phyloP scores from a whole-genome alignment of 2,888 invertebrate genomes.

The Limenitis camilla region DNA sequence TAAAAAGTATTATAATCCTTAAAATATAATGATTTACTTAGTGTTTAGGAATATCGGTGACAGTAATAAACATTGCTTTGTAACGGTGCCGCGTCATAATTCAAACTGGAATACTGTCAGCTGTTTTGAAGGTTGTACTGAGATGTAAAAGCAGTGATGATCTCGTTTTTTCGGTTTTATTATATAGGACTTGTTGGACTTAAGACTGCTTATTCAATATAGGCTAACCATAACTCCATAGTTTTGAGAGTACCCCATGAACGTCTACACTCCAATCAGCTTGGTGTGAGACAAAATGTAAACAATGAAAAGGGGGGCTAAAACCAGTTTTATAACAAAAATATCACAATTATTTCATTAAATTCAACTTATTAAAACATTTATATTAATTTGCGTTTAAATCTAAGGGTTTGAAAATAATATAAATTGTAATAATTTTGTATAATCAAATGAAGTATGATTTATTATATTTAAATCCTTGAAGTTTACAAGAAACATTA shows the following conservation, averaged over 20 bases:
- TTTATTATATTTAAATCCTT: too few relatives aligned
- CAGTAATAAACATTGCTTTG: constrained; percentile 26
- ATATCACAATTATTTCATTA: too few relatives aligned
- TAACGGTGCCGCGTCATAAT: constrained; percentile 14
- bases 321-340: too few relatives aligned
- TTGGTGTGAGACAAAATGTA: too few relatives aligned
- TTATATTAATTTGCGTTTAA: too few relatives aligned
- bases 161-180: constrained; percentile 21
- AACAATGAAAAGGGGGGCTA: too few relatives aligned
- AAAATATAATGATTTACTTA: constrained; percentile 41
- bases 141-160: constrained; percentile 19
- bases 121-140: constrained; percentile 19
- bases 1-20: constrained; percentile 57
- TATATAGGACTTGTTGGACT: constrained; percentile 19
- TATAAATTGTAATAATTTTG: too few relatives aligned
- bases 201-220: constrained; percentile 21
- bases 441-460: too few relatives aligned
- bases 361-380: too few relatives aligned
- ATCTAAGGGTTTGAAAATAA: too few relatives aligned
- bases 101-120: constrained; percentile 20
- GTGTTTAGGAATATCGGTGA: constrained; percentile 40
- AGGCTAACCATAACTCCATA: constrained; percentile 15
- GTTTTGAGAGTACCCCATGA: constrained; percentile 34
- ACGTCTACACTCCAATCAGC: constrained; percentile 10
- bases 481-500: too few relatives aligned